phyloP scores from a whole-genome alignment of 2,113 vertebrate genomes.

The Vanacampus margaritifer region DNA sequence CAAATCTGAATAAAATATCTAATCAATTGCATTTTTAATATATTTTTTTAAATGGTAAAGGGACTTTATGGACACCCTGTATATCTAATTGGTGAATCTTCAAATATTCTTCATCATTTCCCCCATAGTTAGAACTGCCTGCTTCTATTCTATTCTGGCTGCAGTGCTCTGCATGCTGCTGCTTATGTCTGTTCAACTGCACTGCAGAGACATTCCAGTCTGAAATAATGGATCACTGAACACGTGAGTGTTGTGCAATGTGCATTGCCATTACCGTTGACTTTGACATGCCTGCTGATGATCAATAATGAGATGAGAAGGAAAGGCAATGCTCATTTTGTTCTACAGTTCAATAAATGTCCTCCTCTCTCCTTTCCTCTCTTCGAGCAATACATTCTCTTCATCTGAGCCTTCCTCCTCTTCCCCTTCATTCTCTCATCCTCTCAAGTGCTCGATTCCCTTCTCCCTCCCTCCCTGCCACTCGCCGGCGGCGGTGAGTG shows the following conservation, averaged over 20 bases:
- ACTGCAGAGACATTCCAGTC: conserved; percentile 69
- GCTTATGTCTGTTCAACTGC: conserved; percentile 67
- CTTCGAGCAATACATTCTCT: background rate
- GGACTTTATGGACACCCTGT: too few relatives aligned
- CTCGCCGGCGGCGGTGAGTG: conserved; percentile 44
- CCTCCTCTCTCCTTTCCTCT: background rate
- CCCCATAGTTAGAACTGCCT: too few relatives aligned
- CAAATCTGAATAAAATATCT: too few relatives aligned
- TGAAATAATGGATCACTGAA: conserved; percentile 46
- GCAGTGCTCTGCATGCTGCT: conserved; percentile 51
- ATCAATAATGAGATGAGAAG: conserved; percentile 2
- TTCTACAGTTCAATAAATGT: background rate
- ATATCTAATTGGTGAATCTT: too few relatives aligned
- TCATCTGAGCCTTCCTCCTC: background rate
- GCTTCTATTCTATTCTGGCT: conserved; percentile 7
- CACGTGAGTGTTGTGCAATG: background rate
- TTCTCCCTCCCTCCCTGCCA: conserved; percentile 8
- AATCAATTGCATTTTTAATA: too few relatives aligned
- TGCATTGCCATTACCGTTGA: too few relatives aligned
- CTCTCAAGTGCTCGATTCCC: background rate
- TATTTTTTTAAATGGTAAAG: too few relatives aligned
- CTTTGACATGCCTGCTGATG: conserved; percentile 2
- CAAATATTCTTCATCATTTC: too few relatives aligned
- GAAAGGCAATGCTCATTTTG: background rate
- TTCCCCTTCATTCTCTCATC: background rate